Base-by-base conservation (phyloP, 1,140 invertebrate species). In the Drosophila ercepeae region DNA sequence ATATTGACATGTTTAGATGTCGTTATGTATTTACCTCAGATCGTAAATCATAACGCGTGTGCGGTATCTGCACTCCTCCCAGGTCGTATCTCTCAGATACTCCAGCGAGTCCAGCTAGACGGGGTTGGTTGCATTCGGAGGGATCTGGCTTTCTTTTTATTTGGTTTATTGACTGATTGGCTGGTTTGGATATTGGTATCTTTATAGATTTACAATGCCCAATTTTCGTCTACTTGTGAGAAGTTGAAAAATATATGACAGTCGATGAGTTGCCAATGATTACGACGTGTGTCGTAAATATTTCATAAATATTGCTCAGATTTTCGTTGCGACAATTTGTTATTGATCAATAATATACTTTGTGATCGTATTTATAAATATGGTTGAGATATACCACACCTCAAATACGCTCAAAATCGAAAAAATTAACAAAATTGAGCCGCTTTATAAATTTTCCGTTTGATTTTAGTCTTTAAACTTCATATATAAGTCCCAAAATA, bases 1-100 rank as follows among this genome's bases (percentile, higher is more conserved):
- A 86, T 88, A 86, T 81, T 86, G 81, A 88, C 81, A 86, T 86
- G 82, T 88, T 86, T 86, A 88, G 82, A 88, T 86, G 81, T 86
- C 81, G 81, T 88, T 86, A 86, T 72, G 76, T 86, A 88, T 86
- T 88, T 86, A 86, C 81, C 76, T 81, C 59, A 46, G 55, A 81
- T 86, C 82, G 77, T 86, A 86, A 86, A 86, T 86, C 81, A 86
- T 86, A 86, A 88, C 72, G 76, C 79, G 79, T 84, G 81, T 79
- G 70, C 63, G 53, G 44, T 48, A 39, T 50, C 23, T 55, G 14
- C 44, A 36, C 29, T 9, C 60, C 25, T 39, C 8, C 27, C 18
- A 39, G 36, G 21, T 78, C 39, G 75, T 78, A 78, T 78, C 75
- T 74, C 41, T 21, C 16, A 50, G 75, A 78, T 78, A 78, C 60